Base-by-base conservation (phyloP, 2,797 vertebrate species). In the Tiaroga cobitis region DNA sequence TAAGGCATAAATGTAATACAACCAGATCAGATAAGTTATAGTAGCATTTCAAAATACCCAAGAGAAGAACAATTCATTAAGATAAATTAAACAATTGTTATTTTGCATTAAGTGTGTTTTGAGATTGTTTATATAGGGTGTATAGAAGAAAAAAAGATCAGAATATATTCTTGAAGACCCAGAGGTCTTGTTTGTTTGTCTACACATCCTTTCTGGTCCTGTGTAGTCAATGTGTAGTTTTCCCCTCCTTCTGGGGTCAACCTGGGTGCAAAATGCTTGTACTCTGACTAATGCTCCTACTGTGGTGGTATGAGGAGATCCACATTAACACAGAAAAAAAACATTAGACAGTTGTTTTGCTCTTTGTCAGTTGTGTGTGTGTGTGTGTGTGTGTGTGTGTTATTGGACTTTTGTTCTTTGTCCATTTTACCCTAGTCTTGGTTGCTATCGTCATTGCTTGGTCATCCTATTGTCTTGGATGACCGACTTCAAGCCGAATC, bases 261-360 rank as follows among this genome's bases (percentile, higher is more conserved):
- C 87, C 54, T 46, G 85, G 74, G 85, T 85, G 84, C 88, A 86
- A 85, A 87, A 91, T 90, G 89, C 91, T 89, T 93, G 43, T 88
- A 85, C 88, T 92, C 87, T 93, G 91, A 93, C 90, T 93, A 93
- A 94, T 90, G 89, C 89, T 90, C 91, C 91, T 87, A 85, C 80
- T 54, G 79, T 72, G 75, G 67, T 10, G 6, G 41, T 75, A 67
- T 74, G 51, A 77, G 37, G 56, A 69, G 59, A 79, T 75, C 74
- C 83, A 85, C 46, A 72, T 13, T 49, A 41, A 67, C 74, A 32
- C 32, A 72, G 68, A 34, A 51, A 51, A 37, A 49, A 80, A 80
- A 39, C 29, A 46, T 21, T 73, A 84, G 46, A 29, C 24, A n/a
- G 39, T 82, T 46, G n/a, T 68, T 59, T 82, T 70, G 51, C 21